phyloP scores from a whole-genome alignment of 2,797 vertebrate genomes.

The Microchirus variegatus region DNA sequence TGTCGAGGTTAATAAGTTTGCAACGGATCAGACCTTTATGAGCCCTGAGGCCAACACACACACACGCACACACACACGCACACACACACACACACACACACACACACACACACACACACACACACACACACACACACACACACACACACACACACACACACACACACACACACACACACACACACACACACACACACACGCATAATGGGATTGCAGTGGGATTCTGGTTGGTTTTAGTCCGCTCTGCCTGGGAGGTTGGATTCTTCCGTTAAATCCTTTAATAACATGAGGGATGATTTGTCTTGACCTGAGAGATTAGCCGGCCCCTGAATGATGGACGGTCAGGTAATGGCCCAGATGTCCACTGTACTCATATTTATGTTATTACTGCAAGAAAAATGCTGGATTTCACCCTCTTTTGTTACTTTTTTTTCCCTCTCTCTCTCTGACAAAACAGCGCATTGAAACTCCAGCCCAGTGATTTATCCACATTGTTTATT shows the following conservation, averaged over 20 bases:
- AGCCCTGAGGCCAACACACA: slow-evolving; percentile 24
- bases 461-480: slow-evolving; percentile 48
- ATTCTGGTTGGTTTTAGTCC: slow-evolving; percentile 47
- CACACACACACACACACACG: slow-evolving; percentile 46
- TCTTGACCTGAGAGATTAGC: slow-evolving; percentile 66
- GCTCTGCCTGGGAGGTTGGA: slow-evolving; percentile 43
- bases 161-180: slow-evolving; percentile 4
- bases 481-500: slow-evolving; percentile 57
- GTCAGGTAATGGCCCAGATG: slow-evolving; percentile 54
- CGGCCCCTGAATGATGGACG: slow-evolving; percentile 45
- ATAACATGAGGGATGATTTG: slow-evolving; percentile 61
- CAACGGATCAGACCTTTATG: slow-evolving; percentile 48
- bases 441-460: slow-evolving; percentile 21
- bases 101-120: slow-evolving; percentile 16
- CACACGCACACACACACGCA: slow-evolving; percentile 3
- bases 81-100: slow-evolving; percentile 47
- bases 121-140: slow-evolving; percentile 24
- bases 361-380: slow-evolving; percentile 58
- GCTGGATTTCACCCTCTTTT: slow-evolving; percentile 13
- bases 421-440: slow-evolving; percentile 1
- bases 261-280: slow-evolving; percentile 51
- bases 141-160: slow-evolving; percentile 34
- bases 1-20: slow-evolving; percentile 60
- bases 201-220: slow-evolving; percentile 63
- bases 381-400: slow-evolving; percentile 40